A percentile compares a stretch with the other conserved stretches of the same genome.
Conservation (phyloP, 1,140 invertebrate genomes). For the Zophobas morio region DNA sequence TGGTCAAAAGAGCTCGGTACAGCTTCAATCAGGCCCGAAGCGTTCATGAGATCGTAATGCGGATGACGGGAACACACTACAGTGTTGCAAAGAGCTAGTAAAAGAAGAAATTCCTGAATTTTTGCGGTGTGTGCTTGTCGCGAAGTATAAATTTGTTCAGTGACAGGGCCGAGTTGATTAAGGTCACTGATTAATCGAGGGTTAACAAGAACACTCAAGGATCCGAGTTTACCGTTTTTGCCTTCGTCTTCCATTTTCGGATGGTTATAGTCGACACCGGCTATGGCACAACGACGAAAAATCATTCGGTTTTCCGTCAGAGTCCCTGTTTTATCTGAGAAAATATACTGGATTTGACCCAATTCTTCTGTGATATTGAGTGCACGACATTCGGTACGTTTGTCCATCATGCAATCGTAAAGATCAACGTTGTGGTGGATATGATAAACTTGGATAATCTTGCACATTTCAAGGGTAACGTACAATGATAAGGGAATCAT, state of each 20-base stretch:
- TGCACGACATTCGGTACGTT: slow-evolving; percentile 93
- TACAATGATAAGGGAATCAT: slow-evolving; percentile 98
- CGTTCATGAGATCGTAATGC: slow-evolving; percentile 91
- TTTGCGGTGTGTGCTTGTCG: slow-evolving; percentile 64
- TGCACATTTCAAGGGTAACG: slow-evolving; percentile 97
- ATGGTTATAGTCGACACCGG: slow-evolving; percentile 91
- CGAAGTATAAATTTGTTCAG: slow-evolving; percentile 57
- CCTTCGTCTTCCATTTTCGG: slow-evolving; percentile 72
- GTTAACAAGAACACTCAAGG: slow-evolving; percentile 73
- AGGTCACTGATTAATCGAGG: slow-evolving; percentile 79
- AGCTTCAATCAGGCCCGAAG: slow-evolving; percentile 79
- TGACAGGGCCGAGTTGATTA: slow-evolving; percentile 65
- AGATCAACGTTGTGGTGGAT: slow-evolving; percentile 93
- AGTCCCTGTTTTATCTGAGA: slow-evolving; percentile 98
- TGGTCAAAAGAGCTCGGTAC: slow-evolving; percentile 52
- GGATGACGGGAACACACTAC: slow-evolving; percentile 93
- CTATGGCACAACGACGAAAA: slow-evolving; percentile 91
- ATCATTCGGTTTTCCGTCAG: slow-evolving; percentile 98
- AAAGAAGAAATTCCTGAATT: slow-evolving; percentile 92
- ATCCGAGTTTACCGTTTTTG: slow-evolving; percentile 54
- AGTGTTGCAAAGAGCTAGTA: slow-evolving; percentile 96
- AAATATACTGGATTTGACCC: slow-evolving; percentile 96
- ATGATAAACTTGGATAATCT: slow-evolving; percentile 95
- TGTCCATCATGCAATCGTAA: slow-evolving; percentile 87
- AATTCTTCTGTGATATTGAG: slow-evolving; percentile 98